Percentiles rank a stretch among this genome's conserved stretches.
Evolutionary conservation across 2,888 invertebrate species (phyloP).

Genomic region (Pediacus dermestoides): DNA sequence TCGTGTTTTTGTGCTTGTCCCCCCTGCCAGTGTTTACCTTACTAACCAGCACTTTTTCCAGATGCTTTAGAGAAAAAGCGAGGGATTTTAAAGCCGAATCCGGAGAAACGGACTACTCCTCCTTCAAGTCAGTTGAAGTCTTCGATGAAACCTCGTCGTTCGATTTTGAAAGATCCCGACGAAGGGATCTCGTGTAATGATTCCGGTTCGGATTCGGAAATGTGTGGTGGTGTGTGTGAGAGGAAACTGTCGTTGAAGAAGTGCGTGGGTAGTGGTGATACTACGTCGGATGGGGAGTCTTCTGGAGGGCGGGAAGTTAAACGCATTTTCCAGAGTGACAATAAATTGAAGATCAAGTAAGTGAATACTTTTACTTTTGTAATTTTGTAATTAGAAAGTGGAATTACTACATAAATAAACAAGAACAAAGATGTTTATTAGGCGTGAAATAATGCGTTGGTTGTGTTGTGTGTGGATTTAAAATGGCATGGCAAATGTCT

Average conservation of each 20-base stretch:
- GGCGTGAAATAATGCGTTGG: no score
- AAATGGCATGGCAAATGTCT: no score
- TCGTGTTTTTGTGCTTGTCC: slow-evolving; percentile 20
- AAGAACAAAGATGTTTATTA: no score
- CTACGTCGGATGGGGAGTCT: slow-evolving; percentile 58
- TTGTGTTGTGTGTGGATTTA: no score
- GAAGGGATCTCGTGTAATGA: slow-evolving; percentile 48
- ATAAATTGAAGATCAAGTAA: slow-evolving; percentile 52
- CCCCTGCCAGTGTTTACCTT: no score
- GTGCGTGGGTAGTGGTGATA: slow-evolving; percentile 24
- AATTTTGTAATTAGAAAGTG: no score
- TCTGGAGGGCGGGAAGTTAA: slow-evolving; percentile 63
- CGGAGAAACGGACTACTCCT: slow-evolving; percentile 1
- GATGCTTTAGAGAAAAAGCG: no score
- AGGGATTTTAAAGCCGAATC: no score
- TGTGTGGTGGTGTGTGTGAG: slow-evolving; percentile 10
- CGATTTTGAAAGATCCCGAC: slow-evolving; percentile 33
- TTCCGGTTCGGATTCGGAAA: slow-evolving; percentile 43
- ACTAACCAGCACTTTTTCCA: no score
- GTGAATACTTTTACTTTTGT: slow-evolving; percentile 33
- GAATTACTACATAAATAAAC: no score
- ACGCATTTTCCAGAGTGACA: slow-evolving; percentile 55
- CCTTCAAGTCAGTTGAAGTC: no score
- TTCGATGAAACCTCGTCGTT: slow-evolving; percentile 22
- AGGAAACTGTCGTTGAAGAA: slow-evolving; percentile 16